A percentile compares a stretch with the other conserved stretches of the same genome.
These are phyloP conservation scores for Drosophila percnosoma DNA, from an alignment of 2,888 invertebrate genomes.

Conservation along the genomic window DNA sequence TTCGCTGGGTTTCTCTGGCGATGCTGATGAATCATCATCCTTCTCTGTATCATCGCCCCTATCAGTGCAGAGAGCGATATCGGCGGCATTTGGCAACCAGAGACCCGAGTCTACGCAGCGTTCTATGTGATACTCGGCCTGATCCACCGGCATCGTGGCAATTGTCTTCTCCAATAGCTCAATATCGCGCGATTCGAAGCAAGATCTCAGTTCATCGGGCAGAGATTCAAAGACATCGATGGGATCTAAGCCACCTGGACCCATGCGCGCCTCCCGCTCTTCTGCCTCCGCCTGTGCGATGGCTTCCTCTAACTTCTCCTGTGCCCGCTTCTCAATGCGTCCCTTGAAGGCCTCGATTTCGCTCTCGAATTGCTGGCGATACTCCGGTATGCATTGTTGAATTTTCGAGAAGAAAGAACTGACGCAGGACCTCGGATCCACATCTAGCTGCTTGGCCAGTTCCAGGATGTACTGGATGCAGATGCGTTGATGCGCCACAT, in stretches of 20 bases:
- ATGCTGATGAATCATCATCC: background rate
- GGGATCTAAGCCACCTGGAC: constrained; percentile 99
- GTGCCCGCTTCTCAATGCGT: constrained; percentile 92
- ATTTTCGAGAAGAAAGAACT: constrained; percentile 96
- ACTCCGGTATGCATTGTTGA: constrained; percentile 91
- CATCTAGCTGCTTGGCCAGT: constrained; percentile 95
- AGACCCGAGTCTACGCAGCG: constrained; percentile 98
- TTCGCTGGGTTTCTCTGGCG: constrained; percentile 40
- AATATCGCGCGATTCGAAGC: constrained; percentile 94
- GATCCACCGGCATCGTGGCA: constrained; percentile 93
- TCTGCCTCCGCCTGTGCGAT: constrained; percentile 94
- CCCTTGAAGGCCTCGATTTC: constrained; percentile 95
- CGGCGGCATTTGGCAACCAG: constrained; percentile 95
- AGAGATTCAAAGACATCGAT: constrained; percentile 97
- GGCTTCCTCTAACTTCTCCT: constrained; percentile 94
- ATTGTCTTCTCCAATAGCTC: constrained; percentile 94
- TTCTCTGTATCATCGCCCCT: constrained; percentile 17
- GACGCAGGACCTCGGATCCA: constrained; percentile 96
- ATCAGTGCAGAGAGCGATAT: constrained; percentile 78
- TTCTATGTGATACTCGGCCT: constrained; percentile 96
- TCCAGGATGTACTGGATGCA: constrained; percentile 99
- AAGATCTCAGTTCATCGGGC: constrained; percentile 92
- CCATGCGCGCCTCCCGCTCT: constrained; percentile 92
- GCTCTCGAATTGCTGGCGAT: constrained; percentile 96
- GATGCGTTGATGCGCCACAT: constrained; percentile 98